Evolutionary conservation across 1,140 invertebrate genomes (phyloP), one percentile per base, ranked within the genome.

Genomic region (Nixonia krombeini): DNA sequence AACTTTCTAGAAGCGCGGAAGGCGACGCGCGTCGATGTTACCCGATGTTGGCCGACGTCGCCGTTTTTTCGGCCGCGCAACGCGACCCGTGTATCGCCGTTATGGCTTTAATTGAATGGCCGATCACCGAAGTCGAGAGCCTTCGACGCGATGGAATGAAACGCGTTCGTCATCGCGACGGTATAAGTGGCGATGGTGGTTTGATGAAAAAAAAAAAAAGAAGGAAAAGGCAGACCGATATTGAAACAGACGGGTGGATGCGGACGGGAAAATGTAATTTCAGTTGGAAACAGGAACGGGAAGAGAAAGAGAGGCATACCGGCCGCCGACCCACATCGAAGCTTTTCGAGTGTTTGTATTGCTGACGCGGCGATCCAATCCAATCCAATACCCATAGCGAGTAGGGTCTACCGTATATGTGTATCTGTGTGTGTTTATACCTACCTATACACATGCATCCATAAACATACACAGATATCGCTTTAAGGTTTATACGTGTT

Each of bases 301-400:
- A 68, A 73, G 70, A 68, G 57, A 75, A 65, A 71, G 74, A 62
- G 67, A 56, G 59, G 42, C 50, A 59, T 63, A 65, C 31, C 61
- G 64, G 58, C 52, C 57, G 67, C 70, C 76, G 80, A 78, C 80
- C 76, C 78, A 80, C 79, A 79, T 79, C 74, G 81, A 75, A 77
- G 53, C 74, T 80, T 61, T 52, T 80, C 70, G 74, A 82, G 82
- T 83, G 81, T 84, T 84, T 83, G 80, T 84, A 81, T 80, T 84
- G 82, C 82, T 83, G 82, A 84, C 82, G 80, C 79, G 80, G 81
- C 82, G 77, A 82, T 82, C 81, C 81, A 84, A 83, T 84, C 79
- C 82, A 82, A 84, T 82, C 77, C 78, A 80, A 74, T 80, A 76
- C 73, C 72, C 79, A 67, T 75, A 53, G 73, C 74, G 73, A 67